phyloP scores from a whole-genome alignment of 2,113 vertebrate genomes.

The Lynx canadensis region DNA sequence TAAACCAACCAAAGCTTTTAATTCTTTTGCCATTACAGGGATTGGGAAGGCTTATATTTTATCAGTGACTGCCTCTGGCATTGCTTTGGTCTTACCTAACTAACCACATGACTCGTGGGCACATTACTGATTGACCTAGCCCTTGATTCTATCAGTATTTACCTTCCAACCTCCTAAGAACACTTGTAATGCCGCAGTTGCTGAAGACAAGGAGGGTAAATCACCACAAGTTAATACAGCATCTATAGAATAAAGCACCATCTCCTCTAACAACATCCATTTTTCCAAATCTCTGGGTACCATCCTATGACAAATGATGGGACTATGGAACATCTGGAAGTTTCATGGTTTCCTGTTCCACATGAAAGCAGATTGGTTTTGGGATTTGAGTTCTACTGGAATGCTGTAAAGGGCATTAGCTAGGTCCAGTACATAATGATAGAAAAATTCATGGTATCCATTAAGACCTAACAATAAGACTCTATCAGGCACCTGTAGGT shows the following conservation, averaged over 20 bases:
- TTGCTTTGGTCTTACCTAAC: background rate
- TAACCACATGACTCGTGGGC: background rate
- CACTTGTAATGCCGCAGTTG: background rate
- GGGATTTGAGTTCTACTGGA: background rate
- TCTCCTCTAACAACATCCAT: background rate
- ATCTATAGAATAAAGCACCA: background rate
- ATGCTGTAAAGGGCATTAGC: background rate
- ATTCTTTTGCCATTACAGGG: background rate
- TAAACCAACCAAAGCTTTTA: background rate
- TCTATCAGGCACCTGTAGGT: background rate
- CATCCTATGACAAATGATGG: background rate
- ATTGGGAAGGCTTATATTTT: background rate
- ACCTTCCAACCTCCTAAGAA: background rate
- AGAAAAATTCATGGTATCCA: too few species aligned
- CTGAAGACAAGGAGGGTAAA: background rate
- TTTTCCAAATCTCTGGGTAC: background rate
- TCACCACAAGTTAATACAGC: background rate
- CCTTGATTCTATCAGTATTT: background rate
- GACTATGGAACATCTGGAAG: background rate
- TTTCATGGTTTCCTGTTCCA: background rate
- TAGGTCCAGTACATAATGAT: background rate
- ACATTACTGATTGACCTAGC: background rate
- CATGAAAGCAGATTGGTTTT: background rate
- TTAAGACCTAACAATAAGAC: background rate
- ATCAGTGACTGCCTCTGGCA: background rate